Conservation (phyloP, 2,797 vertebrate species). For the Ctenosaura bakeri region DNA sequence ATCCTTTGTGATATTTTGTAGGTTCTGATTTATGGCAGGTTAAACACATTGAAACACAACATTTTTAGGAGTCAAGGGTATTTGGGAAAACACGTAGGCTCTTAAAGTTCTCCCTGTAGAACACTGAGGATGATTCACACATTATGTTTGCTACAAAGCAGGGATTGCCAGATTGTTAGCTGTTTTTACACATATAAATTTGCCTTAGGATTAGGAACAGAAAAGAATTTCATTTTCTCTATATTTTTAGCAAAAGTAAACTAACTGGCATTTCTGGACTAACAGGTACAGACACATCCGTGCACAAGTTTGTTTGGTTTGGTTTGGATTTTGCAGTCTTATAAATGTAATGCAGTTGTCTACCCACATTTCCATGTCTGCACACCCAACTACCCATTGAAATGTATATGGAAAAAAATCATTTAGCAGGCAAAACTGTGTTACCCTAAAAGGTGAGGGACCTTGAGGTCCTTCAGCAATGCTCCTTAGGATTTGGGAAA, state of each 20-base stretch:
- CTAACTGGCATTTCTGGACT: background rate
- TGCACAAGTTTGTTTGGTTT: background rate
- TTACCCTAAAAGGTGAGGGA: too few relatives aligned
- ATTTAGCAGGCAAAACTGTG: too few relatives aligned
- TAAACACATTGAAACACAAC: slow-evolving; percentile 52
- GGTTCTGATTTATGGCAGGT: slow-evolving; percentile 49
- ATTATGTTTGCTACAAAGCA: background rate
- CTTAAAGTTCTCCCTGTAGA: slow-evolving; percentile 37
- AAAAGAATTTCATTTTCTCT: background rate
- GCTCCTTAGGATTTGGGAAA: too few relatives aligned
- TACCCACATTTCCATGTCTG: too few relatives aligned
- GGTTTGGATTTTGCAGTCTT: too few relatives aligned
- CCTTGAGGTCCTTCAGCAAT: too few relatives aligned
- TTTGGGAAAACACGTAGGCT: slow-evolving; percentile 35
- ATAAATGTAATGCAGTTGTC: too few relatives aligned
- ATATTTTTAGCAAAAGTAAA: background rate
- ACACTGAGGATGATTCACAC: background rate
- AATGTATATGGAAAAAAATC: too few relatives aligned
- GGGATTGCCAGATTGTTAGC: background rate
- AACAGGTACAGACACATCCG: background rate
- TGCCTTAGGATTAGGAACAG: background rate
- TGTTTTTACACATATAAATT: background rate
- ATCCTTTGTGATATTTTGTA: slow-evolving; percentile 35
- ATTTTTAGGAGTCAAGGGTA: slow-evolving; percentile 24
- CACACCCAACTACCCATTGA: too few relatives aligned